Evolutionary conservation across 35 echinoderm and acorn worm genomes (phyloP).

Genomic region (Patiria miniata): DNA sequence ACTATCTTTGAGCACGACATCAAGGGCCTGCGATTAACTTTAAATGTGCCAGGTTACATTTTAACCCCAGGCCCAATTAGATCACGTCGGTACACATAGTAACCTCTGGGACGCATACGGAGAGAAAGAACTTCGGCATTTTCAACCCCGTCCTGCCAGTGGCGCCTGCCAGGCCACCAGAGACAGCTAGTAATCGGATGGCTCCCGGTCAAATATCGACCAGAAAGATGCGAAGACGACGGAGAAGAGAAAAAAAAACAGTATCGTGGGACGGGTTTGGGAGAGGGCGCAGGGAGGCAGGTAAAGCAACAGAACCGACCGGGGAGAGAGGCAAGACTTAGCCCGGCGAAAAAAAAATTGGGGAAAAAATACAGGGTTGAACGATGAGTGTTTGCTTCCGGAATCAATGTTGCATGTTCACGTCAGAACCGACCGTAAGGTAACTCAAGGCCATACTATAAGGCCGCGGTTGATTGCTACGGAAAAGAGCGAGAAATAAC

Average conservation of each 20-base stretch:
- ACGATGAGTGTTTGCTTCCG: not conserved
- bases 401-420: conserved; percentile 9
- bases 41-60: not conserved
- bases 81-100: too few species aligned
- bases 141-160: not conserved
- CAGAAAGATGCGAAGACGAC: not conserved
- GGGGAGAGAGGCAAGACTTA: not conserved
- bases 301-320: too few species aligned
- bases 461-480: too few species aligned
- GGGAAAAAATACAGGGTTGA: not conserved
- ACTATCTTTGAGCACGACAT: too few species aligned
- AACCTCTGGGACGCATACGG: too few species aligned
- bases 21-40: too few species aligned
- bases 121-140: not conserved
- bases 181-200: not conserved
- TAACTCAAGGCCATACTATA: not conserved
- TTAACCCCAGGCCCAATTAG: not conserved
- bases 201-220: conserved; percentile 19
- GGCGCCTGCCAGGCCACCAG: not conserved
- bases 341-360: not conserved
- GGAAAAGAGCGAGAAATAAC: too few species aligned
- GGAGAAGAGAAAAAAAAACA: not conserved
- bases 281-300: too few species aligned
- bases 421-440: not conserved
- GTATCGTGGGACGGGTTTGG: too few species aligned